Conservation (phyloP, 1,140 invertebrate genomes). For the Halictus rubicundus region DNA sequence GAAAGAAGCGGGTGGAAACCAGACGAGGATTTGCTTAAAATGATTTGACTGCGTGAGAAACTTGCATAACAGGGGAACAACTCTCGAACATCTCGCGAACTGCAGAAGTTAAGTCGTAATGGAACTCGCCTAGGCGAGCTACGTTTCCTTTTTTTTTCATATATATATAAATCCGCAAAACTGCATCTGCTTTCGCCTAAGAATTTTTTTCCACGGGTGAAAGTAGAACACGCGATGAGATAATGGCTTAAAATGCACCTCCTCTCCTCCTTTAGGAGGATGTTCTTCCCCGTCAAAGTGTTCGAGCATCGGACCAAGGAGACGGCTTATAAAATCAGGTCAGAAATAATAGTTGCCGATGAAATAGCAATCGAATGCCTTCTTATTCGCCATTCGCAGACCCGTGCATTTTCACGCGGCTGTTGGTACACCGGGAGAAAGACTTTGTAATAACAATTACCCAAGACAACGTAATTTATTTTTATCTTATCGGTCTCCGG, state of each 20-base stretch:
- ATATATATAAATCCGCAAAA: neutral
- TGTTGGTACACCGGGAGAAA: no score
- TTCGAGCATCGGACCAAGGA: slow-evolving; percentile 23
- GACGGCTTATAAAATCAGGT: slow-evolving; percentile 50
- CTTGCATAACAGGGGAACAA: slow-evolving; percentile 51
- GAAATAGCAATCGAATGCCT: neutral
- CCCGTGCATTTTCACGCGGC: no score
- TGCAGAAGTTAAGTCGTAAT: slow-evolving; percentile 60
- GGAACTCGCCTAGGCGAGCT: slow-evolving; percentile 75
- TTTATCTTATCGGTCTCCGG: no score
- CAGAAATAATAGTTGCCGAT: slow-evolving; percentile 52
- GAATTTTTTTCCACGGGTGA: neutral
- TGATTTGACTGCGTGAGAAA: slow-evolving; percentile 74
- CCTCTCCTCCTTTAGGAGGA: neutral
- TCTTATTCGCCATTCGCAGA: no score
- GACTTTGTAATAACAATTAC: no score
- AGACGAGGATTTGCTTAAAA: slow-evolving; percentile 66
- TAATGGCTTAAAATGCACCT: slow-evolving; percentile 31
- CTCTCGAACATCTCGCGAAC: slow-evolving; percentile 59
- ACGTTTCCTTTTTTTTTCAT: slow-evolving; percentile 64
- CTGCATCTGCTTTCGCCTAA: neutral
- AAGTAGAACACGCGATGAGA: slow-evolving; percentile 20
- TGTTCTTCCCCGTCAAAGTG: slow-evolving; percentile 10
- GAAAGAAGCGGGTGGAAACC: no score
- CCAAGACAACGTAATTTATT: no score